phyloP scores from a whole-genome alignment of 1,140 invertebrate species.

The Gryon sp. region DNA sequence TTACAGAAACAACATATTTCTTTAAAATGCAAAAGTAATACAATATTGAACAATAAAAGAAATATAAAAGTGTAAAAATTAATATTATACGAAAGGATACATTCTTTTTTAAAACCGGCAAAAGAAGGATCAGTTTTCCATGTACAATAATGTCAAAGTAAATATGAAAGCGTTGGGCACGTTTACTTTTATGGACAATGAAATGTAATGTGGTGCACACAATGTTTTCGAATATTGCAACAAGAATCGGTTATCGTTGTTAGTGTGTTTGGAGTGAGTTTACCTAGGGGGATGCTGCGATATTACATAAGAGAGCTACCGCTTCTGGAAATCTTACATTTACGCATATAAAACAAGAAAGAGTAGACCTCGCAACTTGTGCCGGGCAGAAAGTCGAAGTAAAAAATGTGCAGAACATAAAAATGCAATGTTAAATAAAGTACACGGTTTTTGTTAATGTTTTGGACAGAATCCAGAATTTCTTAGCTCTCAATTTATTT shows the following conservation, averaged over 20 bases:
- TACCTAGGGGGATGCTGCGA: not conserved
- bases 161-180: not conserved
- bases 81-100: not conserved
- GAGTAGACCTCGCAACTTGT: not conserved
- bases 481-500: conserved; percentile 24
- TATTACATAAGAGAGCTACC: conserved; percentile 7
- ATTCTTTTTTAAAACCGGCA: not conserved
- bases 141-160: not conserved
- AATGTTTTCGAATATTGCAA: conserved; percentile 16
- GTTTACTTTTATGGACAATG: conserved; percentile 17
- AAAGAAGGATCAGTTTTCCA: no score
- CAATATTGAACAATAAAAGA: no score
- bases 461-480: conserved; percentile 46
- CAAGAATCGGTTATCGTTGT: conserved; percentile 22
- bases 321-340: conserved; percentile 18
- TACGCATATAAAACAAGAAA: conserved; percentile 13
- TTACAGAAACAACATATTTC: no score
- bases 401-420: conserved; percentile 15
- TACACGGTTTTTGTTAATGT: conserved; percentile 31
- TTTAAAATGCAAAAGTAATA: no score
- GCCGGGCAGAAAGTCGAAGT: conserved; percentile 1
- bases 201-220: conserved; percentile 13
- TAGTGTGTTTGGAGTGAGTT: not conserved
- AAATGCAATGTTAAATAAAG: conserved; percentile 41
- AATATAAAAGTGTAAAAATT: no score